These are phyloP conservation scores for Musca vetustissima DNA, from an alignment of 1,140 invertebrate genomes.

Conservation along the genomic window DNA sequence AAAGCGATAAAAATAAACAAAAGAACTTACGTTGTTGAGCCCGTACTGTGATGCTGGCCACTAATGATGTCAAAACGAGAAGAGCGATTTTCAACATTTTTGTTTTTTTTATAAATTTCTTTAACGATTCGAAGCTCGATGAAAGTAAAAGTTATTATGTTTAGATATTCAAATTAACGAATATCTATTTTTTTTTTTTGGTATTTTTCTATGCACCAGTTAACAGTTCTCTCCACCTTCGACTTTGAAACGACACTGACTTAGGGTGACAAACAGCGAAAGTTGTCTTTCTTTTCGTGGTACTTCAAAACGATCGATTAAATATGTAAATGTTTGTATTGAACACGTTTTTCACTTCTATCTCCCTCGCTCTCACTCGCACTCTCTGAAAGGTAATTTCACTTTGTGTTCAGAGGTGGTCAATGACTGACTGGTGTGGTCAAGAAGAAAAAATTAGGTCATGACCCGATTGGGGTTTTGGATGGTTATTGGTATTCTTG, in stretches of 20 bases:
- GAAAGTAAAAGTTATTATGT: conserved; percentile 19
- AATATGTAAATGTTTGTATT: conserved; percentile 15
- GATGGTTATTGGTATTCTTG: too few relatives aligned
- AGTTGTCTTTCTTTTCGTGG: background rate
- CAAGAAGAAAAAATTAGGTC: background rate
- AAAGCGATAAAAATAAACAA: background rate
- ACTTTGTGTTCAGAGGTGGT: background rate
- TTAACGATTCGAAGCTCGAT: too few relatives aligned
- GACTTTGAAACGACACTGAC: too few relatives aligned
- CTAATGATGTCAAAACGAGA: conserved; percentile 7
- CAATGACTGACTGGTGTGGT: too few relatives aligned
- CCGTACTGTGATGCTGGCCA: conserved; percentile 4
- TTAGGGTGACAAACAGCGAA: conserved; percentile 7
- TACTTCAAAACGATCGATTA: background rate
- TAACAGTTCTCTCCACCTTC: too few relatives aligned
- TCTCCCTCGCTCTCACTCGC: too few relatives aligned
- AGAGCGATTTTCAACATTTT: conserved; percentile 21
- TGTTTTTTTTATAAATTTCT: background rate
- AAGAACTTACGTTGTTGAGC: conserved; percentile 29
- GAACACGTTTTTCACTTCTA: too few relatives aligned
- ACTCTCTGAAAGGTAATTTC: background rate
- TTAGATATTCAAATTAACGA: too few relatives aligned
- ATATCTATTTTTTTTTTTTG: too few relatives aligned
- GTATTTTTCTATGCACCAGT: too few relatives aligned
- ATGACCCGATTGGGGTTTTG: background rate